A percentile compares a stretch with the other conserved stretches of the same genome.
Conservation (phyloP, 2,113 vertebrate genomes). For the Arizona elegans region DNA sequence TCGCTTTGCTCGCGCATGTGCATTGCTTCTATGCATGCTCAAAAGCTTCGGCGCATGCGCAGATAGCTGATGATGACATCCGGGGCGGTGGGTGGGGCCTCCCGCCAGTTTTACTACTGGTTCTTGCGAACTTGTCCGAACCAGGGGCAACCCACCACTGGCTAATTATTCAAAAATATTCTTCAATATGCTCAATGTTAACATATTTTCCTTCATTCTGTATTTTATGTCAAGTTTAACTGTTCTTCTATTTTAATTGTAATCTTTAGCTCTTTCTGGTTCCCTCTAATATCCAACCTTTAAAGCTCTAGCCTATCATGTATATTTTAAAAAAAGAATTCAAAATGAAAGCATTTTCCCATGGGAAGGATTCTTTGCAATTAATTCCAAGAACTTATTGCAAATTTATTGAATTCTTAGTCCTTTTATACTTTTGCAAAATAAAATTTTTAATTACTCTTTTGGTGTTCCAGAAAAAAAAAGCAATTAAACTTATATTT, state of each 20-base stretch:
- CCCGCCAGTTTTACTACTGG: too few species aligned
- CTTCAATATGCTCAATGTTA: not conserved
- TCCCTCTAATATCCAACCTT: not conserved
- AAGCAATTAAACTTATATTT: not conserved
- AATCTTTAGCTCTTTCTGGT: not conserved
- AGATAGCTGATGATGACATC: too few species aligned
- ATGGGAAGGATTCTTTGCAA: not conserved
- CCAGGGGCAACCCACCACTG: not conserved
- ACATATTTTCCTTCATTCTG: not conserved
- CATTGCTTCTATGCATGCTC: too few species aligned
- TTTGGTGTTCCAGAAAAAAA: not conserved
- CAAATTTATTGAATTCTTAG: not conserved
- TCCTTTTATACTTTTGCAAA: not conserved
- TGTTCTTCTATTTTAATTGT: not conserved
- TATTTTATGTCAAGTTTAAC: not conserved
- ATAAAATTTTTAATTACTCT: not conserved
- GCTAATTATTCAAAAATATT: not conserved
- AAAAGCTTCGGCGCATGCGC: too few species aligned
- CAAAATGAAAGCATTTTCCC: not conserved
- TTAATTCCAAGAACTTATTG: not conserved
- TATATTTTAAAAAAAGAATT: not conserved
- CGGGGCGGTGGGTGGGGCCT: too few species aligned
- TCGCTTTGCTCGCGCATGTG: too few species aligned
- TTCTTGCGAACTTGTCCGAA: too few species aligned
- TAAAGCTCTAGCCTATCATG: not conserved